Evolutionary conservation across 2,797 vertebrate species (phyloP).

Genomic region (Phoebastria nigripes): DNA sequence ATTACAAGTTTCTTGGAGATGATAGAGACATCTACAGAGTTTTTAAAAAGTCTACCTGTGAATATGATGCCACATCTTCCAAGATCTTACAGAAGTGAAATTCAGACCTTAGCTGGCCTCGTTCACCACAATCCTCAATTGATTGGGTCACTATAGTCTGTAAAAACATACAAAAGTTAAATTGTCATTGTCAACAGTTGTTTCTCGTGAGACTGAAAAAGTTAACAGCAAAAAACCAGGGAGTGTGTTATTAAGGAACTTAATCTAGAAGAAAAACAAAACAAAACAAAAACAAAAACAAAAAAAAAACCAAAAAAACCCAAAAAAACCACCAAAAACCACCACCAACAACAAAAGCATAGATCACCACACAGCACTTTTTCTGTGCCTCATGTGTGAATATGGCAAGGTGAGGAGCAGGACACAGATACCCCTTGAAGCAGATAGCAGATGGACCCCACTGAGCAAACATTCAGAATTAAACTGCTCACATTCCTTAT

Average conservation of each 20-base stretch:
- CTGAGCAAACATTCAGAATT: background rate
- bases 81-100: background rate
- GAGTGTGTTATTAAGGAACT: background rate
- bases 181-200: background rate
- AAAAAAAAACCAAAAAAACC: too few relatives aligned
- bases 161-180: background rate
- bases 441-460: background rate
- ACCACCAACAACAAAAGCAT: too few relatives aligned
- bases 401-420: background rate
- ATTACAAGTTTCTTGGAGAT: background rate
- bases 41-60: conserved; percentile 36
- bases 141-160: background rate
- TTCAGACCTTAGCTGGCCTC: background rate
- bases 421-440: background rate
- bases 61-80: conserved; percentile 17
- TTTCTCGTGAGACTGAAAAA: background rate
- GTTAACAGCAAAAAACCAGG: background rate
- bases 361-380: background rate
- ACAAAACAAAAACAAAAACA: too few relatives aligned
- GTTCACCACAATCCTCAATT: background rate
- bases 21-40: background rate
- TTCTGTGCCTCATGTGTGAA: background rate
- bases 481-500: background rate
- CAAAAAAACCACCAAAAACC: too few relatives aligned
- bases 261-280: background rate